These are phyloP conservation scores for Balearica regulorum DNA, from an alignment of 2,797 vertebrate species.

Conservation along the genomic window DNA sequence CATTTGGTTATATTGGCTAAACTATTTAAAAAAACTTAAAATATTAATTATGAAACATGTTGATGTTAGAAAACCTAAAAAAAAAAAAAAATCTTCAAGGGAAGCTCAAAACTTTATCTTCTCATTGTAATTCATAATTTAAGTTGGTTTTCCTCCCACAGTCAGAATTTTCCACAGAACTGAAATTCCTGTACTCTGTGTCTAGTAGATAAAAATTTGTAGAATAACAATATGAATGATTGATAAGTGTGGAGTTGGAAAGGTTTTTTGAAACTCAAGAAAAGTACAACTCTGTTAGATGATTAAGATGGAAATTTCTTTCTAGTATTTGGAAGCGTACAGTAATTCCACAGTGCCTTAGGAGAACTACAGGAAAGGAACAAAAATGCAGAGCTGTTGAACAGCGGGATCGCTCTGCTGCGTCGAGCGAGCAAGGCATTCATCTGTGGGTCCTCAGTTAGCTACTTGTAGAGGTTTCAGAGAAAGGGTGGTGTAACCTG, in stretches of 20 bases:
- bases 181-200: not conserved
- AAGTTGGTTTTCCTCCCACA: not conserved
- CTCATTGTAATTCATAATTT: constrained; percentile 48
- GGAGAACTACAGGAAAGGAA: not conserved
- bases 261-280: not conserved
- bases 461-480: not conserved
- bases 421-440: accelerated
- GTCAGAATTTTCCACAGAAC: not conserved
- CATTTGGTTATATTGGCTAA: not conserved
- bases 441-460: accelerated
- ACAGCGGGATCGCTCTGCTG: not conserved
- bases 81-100: not conserved
- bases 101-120: constrained; percentile 1
- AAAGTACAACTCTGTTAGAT: not conserved
- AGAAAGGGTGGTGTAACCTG: not conserved
- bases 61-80: not conserved
- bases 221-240: constrained; percentile 43
- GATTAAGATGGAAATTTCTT: not conserved
- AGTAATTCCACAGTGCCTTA: not conserved
- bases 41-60: not conserved
- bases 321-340: not conserved
- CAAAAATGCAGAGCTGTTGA: not conserved
- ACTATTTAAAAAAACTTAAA: not conserved
- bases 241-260: constrained; percentile 1
- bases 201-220: not conserved